Evolutionary conservation across 2,797 vertebrate genomes (phyloP), one percentile per base, ranked within the genome.

Genomic region (Leptodactylus fallax): DNA sequence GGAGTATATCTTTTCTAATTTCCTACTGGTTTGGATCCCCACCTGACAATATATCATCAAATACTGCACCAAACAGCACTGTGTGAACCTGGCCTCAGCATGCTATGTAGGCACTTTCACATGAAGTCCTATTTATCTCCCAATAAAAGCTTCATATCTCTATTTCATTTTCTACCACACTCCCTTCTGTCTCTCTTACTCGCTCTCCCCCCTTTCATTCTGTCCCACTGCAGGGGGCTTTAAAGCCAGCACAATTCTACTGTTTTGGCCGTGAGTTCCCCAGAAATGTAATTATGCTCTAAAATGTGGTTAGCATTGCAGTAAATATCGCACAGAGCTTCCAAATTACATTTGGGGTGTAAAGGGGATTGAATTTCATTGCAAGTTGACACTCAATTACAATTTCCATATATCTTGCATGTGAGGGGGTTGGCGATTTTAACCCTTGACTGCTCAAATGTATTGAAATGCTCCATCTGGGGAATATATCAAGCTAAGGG

Each of bases 341-440:
- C 90, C 93, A 91, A 94, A 94, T 93, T 91, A 87, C 90, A 87
- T 93, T 92, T 92, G 90, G 90, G 92, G 93, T 72, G 90, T 92
- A 93, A 93, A 92, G 87, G 84, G 92, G 92, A 92, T 92, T 93
- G 90, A 93, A 93, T 94, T 93, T 91, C 93, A 93, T 92, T 6
- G 72, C 91, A 93, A 93, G 90, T 92, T 95, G 94, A 94, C 92
- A 92, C 91, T 94, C 93, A 94, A 93, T 94, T 95, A 93, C 92
- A 93, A 93, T 95, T 92, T 94, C 92, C 90, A 91, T 94, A 91
- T 93, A 94, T 92, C 91, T 92, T 90, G 85, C 90, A 90, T 92
- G 79, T 86, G 79, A 67, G 88, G 88, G 84, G 88, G 79, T 27
- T 25, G 61, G 55, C 72, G 45, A 76, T 25, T 25, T 89, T 89